Evolutionary conservation across 2,797 vertebrate genomes (phyloP).

Genomic region (Clamator glandarius): DNA sequence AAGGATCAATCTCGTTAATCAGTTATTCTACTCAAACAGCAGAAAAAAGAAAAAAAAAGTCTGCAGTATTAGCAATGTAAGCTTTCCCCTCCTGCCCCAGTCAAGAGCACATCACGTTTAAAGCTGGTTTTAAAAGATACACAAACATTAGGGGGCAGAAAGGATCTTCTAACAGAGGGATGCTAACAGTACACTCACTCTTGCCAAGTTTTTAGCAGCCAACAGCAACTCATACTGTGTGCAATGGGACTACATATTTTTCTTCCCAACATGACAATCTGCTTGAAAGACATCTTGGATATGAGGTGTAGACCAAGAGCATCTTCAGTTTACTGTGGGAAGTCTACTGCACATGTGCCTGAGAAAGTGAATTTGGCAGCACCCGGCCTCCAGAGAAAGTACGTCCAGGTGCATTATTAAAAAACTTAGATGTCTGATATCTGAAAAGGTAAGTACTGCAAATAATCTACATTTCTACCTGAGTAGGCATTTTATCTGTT

Average conservation of each 20-base stretch:
- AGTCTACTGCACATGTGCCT: not conserved
- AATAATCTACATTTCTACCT: not conserved
- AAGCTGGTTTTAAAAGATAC: not conserved
- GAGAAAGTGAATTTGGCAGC: not conserved
- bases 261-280: not conserved
- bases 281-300: not conserved
- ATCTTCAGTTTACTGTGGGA: not conserved
- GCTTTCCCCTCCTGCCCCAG: not conserved
- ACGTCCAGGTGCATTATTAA: not conserved
- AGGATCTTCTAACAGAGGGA: not conserved
- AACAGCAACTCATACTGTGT: not conserved
- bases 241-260: not conserved
- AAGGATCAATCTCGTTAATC: not conserved
- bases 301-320: not conserved
- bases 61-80: not conserved
- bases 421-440: not conserved
- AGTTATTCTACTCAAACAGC: not conserved
- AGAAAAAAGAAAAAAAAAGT: not conserved
- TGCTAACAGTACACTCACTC: not conserved
- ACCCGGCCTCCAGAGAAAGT: not conserved
- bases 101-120: not conserved
- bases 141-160: not conserved
- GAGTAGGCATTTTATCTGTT: not conserved
- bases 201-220: not conserved
- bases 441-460: not conserved